These are phyloP conservation scores for Theretra japonica DNA, from an alignment of 2,888 invertebrate species.

Conservation along the genomic window DNA sequence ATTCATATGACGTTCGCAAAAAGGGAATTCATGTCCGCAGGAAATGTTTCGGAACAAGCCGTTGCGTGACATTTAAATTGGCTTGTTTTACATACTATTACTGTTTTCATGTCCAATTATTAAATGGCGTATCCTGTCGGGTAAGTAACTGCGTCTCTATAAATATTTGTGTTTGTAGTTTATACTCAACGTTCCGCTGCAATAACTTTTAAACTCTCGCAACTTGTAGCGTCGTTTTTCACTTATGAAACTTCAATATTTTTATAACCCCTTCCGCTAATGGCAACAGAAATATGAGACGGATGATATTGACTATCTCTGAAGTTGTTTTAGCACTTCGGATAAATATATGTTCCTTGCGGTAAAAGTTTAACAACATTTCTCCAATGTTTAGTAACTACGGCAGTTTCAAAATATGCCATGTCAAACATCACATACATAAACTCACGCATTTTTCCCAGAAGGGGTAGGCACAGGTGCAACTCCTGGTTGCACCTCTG, in stretches of 20 bases:
- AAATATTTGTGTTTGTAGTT: conserved; percentile 5
- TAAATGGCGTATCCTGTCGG: not conserved
- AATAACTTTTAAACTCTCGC: conserved; percentile 6
- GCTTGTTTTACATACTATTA: conserved; percentile 42
- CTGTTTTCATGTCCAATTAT: not conserved
- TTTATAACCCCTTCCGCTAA: not conserved
- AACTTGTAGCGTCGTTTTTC: not conserved
- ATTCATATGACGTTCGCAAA: conserved; percentile 59
- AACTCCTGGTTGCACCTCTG: too few relatives aligned
- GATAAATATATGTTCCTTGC: not conserved
- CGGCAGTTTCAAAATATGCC: conserved; percentile 45
- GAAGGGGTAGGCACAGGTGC: too few relatives aligned
- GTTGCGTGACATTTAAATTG: conserved; percentile 63
- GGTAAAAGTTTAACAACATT: not conserved
- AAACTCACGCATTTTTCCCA: too few relatives aligned
- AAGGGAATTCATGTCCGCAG: conserved; percentile 54
- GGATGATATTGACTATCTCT: not conserved
- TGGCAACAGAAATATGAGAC: not conserved
- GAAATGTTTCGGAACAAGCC: conserved; percentile 44
- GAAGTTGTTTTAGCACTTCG: not conserved
- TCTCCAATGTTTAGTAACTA: conserved; percentile 34
- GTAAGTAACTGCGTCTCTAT: not conserved
- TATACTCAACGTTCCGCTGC: not conserved
- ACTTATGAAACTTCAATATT: not conserved
- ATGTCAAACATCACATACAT: too few relatives aligned